phyloP scores from a whole-genome alignment of 2,888 invertebrate genomes.

The Leucania comma region DNA sequence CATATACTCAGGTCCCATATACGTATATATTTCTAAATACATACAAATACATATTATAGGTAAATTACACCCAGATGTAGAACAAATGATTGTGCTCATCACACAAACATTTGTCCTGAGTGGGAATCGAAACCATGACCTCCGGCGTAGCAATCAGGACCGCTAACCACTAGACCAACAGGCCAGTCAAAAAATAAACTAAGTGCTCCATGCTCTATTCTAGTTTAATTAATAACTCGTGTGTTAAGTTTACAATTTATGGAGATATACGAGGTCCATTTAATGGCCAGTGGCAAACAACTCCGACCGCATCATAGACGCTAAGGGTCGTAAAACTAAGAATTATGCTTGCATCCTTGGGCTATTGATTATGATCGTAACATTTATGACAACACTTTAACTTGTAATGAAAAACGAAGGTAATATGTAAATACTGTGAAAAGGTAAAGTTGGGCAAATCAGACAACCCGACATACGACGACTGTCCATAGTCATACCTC shows the following conservation, averaged over 20 bases:
- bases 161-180: no score
- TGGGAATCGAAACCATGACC: no score
- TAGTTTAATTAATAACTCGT: conserved; percentile 15
- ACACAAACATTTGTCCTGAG: no score
- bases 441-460: neutral
- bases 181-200: no score
- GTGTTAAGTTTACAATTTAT: neutral
- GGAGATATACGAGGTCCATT: conserved; percentile 10
- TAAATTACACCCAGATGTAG: no score
- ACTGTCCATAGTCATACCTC: neutral
- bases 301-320: neutral
- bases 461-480: no score
- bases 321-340: conserved; percentile 24
- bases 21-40: no score
- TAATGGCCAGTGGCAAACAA: conserved; percentile 15
- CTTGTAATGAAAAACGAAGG: neutral
- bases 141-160: no score
- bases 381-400: conserved; percentile 9
- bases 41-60: no score
- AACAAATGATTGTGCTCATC: no score
- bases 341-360: conserved; percentile 18
- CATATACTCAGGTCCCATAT: no score
- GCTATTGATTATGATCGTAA: conserved; percentile 20
- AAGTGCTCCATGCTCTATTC: neutral
- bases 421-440: conserved; percentile 9